A percentile compares a stretch with the other conserved stretches of the same genome.
phyloP scores from a whole-genome alignment of 1,140 invertebrate genomes.

The Ooceraea biroi region DNA sequence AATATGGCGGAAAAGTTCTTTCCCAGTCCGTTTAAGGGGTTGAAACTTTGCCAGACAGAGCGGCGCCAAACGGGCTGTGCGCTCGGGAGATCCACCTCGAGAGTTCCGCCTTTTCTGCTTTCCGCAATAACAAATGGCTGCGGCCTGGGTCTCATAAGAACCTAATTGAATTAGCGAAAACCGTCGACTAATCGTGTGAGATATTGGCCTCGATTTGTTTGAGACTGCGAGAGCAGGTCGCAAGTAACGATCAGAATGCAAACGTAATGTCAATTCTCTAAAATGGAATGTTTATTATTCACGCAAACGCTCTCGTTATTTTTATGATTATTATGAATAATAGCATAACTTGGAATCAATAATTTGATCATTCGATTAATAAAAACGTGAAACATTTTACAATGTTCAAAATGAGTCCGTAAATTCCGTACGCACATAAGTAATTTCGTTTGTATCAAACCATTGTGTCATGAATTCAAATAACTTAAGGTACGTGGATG shows the following conservation, averaged over 20 bases:
- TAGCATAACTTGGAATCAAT: neutral
- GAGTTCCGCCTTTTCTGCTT: slow-evolving; percentile 59
- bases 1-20: slow-evolving; percentile 72
- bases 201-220: slow-evolving; percentile 13
- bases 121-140: slow-evolving; percentile 64
- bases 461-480: neutral
- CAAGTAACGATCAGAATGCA: slow-evolving; percentile 22
- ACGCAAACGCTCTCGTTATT: neutral
- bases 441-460: neutral
- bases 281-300: neutral
- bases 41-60: slow-evolving; percentile 70
- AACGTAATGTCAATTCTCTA: neutral
- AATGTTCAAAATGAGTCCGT: neutral
- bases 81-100: slow-evolving; percentile 57
- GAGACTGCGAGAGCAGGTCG: slow-evolving; percentile 15
- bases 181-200: slow-evolving; percentile 62
- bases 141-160: slow-evolving; percentile 63
- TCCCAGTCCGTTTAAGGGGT: slow-evolving; percentile 66
- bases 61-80: slow-evolving; percentile 55
- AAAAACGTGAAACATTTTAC: neutral
- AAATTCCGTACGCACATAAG: neutral
- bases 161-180: slow-evolving; percentile 70
- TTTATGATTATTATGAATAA: neutral
- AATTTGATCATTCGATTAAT: neutral
- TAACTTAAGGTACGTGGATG: neutral